Base-by-base conservation (phyloP, 2,113 vertebrate species). In the Pyxicephalus adspersus region DNA sequence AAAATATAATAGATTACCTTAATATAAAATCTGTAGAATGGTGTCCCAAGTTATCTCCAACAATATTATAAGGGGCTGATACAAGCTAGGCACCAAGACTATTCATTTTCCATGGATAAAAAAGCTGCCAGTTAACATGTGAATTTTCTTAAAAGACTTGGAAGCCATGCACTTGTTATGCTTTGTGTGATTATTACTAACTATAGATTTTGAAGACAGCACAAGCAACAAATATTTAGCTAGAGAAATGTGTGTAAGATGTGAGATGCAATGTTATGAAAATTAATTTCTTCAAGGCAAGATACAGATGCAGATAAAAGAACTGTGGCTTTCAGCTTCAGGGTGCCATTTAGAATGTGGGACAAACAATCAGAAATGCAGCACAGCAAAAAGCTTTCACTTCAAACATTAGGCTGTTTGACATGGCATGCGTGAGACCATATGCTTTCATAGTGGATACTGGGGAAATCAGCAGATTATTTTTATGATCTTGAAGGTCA, bases 1-100 rank as follows among this genome's bases (percentile, higher is more conserved):
- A 68, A 84, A 52, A 68, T 63, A 85, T 84, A 85, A 80, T 84
- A 52, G 79, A 87, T 93, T 93, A 94, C 92, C 91, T 92, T 89
- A 87, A 83, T 86, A 75, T 87, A 88, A 85, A 0, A 84, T 64
- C 83, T 50, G 86, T 84, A 85, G 90, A 86, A 87, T 86, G 89
- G 86, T 52, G 87, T 85, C 90, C 88, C 85, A 88, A n/a, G 88
- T 85, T 86, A 67, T 86, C 51, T 85, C 80, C 89, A 89, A 64
- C 77, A 89, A 28, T 84, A 76, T 86, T 60, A 83, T 72, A 89
- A 64, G 0, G 78, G 65, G 81, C 76, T 87, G 83, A 89, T 83
- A 83, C 19, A 84, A 58, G 72, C 26, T 51, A 45, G 68, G 61
- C 70, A 83, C 83, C 87, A 76, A 84, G 80, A 66, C 83, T 84